Evolutionary conservation across 2,888 invertebrate species (phyloP), one percentile per base, ranked within the genome.

Genomic region (Pyrrhosoma nymphula): DNA sequence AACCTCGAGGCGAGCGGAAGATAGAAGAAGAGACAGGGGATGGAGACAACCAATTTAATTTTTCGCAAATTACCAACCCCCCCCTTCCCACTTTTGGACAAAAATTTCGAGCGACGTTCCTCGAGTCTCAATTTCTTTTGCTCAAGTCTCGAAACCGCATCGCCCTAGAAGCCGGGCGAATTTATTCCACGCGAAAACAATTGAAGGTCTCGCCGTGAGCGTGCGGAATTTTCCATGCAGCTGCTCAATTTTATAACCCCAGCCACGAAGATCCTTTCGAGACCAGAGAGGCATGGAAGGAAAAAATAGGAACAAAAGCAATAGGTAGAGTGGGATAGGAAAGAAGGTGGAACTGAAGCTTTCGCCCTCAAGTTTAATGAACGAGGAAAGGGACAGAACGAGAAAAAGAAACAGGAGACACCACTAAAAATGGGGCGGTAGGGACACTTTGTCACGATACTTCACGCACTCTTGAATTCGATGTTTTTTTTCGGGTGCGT

Each of bases 401-500:
- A 26, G n/a, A 26, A 20, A n/a, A n/a, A 69, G 82, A 0, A 14
- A 82, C 6, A 55, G 69, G 75, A 69, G 93, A 75, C 93, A 89
- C 89, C 39, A n/a, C 69, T 60, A 20, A 69, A 26, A 69, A 1
- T 23, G 69, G 35, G 16, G 82, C 35, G 82, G 30, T 16, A 18
- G 18, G 56, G 56, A 89, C 35, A 89, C 56, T 60, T 75, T 75
- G 93, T 93, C 93, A 93, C 93, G 93, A 69, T 75, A 63, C 47
- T 93, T 75, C 93, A 93, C 93, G 93, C 93, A 93, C 69, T 47
- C 93, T 93, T 63, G 63, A 39, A 63, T 69, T 60, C 39, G 60
- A n/a, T 30, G 16, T 56, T 30, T 39, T 91, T 82, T 93, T 93
- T 93, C 39, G 47, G 69, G 69, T 69, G 93, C 69, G 93, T 93